phyloP scores from a whole-genome alignment of 2,797 vertebrate species.

The Ctenosaura bakeri region DNA sequence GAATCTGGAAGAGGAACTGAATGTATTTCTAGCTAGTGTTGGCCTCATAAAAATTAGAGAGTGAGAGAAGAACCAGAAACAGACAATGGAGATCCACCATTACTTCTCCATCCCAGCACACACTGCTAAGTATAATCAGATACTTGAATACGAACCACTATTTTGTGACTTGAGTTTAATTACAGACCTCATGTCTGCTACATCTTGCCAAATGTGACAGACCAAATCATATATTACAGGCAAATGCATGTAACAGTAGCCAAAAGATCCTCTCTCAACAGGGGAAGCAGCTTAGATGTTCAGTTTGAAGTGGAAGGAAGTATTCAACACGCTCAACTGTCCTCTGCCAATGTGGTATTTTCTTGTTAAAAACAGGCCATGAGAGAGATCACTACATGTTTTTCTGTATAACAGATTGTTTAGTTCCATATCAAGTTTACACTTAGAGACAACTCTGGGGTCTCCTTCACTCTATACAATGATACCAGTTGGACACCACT shows the following conservation, averaged over 20 bases:
- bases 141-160: too few relatives aligned
- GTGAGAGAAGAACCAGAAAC: not conserved
- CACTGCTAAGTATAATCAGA: too few relatives aligned
- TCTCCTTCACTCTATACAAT: too few relatives aligned
- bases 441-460: not conserved
- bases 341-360: not conserved
- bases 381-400: not conserved
- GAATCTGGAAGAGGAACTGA: not conserved
- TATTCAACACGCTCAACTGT: not conserved
- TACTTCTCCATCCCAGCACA: too few relatives aligned
- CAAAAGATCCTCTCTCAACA: not conserved
- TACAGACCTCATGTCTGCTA: too few relatives aligned
- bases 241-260: not conserved
- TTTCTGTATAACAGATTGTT: not conserved
- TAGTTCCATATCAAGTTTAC: not conserved
- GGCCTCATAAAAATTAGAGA: too few relatives aligned
- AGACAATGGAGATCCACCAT: not conserved
- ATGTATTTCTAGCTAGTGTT: not conserved
- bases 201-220: not conserved
- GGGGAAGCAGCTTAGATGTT: not conserved
- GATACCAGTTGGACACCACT: too few relatives aligned
- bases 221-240: not conserved
- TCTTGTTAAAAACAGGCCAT: not conserved
- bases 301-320: not conserved
- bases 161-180: too few relatives aligned